Evolutionary conservation across 2,888 invertebrate genomes (phyloP).

Genomic region (Macrophya annulata): DNA sequence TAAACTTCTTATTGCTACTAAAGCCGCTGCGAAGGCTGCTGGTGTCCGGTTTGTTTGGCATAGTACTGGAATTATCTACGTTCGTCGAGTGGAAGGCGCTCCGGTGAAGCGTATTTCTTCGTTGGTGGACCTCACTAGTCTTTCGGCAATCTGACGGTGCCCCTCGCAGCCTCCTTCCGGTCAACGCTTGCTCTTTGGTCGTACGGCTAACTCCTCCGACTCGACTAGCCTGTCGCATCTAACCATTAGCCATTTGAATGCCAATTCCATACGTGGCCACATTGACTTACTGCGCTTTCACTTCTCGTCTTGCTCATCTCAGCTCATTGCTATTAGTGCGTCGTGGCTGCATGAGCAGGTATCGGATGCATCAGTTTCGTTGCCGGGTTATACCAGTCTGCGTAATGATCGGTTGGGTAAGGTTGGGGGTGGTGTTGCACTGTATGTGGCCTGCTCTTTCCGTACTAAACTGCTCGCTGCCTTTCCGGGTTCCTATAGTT

Average conservation of each 20-base stretch:
- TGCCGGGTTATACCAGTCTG: no score
- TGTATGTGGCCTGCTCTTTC: not conserved
- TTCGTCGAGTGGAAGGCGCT: not conserved
- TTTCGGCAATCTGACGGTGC: not conserved
- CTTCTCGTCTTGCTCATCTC: not conserved
- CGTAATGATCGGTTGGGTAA: no score
- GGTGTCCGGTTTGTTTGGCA: constrained; percentile 16
- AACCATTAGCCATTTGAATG: not conserved
- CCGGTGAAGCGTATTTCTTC: not conserved
- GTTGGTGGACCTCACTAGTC: not conserved
- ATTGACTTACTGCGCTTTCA: constrained; percentile 8
- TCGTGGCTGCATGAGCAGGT: no score
- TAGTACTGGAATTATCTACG: not conserved
- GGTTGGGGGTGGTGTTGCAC: not conserved
- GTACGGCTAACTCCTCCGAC: not conserved
- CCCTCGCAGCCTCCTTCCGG: not conserved
- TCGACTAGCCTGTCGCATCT: not conserved
- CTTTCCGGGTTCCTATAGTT: not conserved
- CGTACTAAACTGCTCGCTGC: not conserved
- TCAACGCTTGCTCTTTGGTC: no score
- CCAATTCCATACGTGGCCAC: constrained; percentile 13
- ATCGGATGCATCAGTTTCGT: no score
- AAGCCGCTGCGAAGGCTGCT: not conserved
- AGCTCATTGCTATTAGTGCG: no score
- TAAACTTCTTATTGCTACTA: constrained; percentile 1